phyloP scores from a whole-genome alignment of 2,888 invertebrate genomes.

The Mesorhabditis sp. region DNA sequence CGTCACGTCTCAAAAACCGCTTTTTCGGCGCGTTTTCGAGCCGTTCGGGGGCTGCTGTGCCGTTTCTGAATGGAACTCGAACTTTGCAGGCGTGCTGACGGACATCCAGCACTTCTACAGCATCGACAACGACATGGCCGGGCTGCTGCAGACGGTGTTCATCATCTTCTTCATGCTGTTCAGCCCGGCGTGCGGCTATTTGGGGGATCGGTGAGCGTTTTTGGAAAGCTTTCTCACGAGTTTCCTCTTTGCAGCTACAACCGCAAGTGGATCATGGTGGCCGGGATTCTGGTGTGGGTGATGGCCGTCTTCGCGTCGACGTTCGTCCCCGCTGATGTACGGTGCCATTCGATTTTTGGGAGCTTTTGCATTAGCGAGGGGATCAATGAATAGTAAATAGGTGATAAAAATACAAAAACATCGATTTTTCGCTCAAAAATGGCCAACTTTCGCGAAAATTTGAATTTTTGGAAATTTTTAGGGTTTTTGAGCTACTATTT shows the following conservation, averaged over 20 bases:
- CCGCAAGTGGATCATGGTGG: constrained; percentile 81
- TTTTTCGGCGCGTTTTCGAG: no score
- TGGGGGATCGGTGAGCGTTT: constrained; percentile 76
- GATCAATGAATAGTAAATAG: no score
- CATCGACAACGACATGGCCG: constrained; percentile 76
- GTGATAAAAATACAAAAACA: no score
- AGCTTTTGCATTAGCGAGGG: no score
- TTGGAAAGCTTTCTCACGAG: background rate
- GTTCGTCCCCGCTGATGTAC: constrained; percentile 71
- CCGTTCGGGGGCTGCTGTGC: background rate
- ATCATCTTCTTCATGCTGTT: constrained; percentile 93
- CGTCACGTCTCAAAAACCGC: no score
- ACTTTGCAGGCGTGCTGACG: constrained; percentile 73
- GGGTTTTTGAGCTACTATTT: no score
- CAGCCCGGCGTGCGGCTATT: constrained; percentile 94
- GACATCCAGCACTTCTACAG: constrained; percentile 74
- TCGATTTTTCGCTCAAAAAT: no score
- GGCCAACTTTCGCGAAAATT: no score
- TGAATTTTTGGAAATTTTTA: no score
- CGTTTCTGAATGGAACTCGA: no score
- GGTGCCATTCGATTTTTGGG: constrained; percentile 33
- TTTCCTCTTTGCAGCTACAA: constrained; percentile 67
- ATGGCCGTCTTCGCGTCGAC: constrained; percentile 85
- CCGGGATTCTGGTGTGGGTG: constrained; percentile 88
- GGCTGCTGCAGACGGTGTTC: constrained; percentile 87